A percentile compares a stretch with the other conserved stretches of the same genome.
Evolutionary conservation across 2,113 vertebrate genomes (phyloP).

Genomic region (Channa maculata): DNA sequence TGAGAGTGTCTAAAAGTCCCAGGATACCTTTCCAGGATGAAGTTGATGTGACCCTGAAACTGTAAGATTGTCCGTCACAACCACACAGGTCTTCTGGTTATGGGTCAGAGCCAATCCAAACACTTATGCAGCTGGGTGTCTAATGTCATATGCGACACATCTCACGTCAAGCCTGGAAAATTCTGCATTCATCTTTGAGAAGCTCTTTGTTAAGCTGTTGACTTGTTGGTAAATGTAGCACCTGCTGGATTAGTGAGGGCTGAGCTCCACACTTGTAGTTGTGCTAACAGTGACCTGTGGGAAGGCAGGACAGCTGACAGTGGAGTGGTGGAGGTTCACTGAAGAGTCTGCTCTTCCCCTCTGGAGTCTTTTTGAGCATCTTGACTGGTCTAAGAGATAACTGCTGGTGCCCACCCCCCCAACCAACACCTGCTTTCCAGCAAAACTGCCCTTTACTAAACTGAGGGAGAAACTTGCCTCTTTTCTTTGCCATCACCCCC

Average conservation of each 20-base stretch:
- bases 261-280: neutral
- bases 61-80: neutral
- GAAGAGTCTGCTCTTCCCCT: constrained; percentile 34
- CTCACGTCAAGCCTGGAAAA: neutral
- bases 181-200: neutral
- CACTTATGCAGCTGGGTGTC: neutral
- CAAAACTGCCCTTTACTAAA: constrained; percentile 72
- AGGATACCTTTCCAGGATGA: neutral
- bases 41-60: neutral
- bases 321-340: neutral
- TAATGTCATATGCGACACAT: neutral
- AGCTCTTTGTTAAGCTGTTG: neutral
- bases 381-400: constrained; percentile 73
- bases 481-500: constrained; percentile 71
- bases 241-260: constrained; percentile 48
- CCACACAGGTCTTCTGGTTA: neutral
- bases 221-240: constrained; percentile 38
- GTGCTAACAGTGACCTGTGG: constrained; percentile 19
- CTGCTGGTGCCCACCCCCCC: constrained; percentile 59
- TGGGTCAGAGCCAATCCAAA: neutral
- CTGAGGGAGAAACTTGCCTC: constrained; percentile 57
- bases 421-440: constrained; percentile 52
- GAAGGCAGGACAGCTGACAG: neutral
- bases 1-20: too few species aligned
- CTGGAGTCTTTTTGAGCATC: constrained; percentile 50